These are phyloP conservation scores for Pilophorus perplexus DNA, from an alignment of 2,888 invertebrate species.

Conservation along the genomic window DNA sequence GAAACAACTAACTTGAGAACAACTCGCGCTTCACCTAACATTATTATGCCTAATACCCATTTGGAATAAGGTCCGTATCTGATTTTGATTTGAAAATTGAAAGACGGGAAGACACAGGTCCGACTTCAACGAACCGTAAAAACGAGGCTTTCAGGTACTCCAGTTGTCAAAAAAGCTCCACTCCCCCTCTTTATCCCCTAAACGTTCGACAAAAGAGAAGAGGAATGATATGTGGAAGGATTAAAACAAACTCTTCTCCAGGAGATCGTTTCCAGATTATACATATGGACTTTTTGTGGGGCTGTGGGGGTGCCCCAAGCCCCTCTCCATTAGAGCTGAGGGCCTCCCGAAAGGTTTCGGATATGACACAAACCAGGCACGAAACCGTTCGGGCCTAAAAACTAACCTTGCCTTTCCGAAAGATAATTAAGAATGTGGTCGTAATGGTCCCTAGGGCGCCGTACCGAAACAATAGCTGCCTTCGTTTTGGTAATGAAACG, in stretches of 20 bases:
- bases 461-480: constrained; percentile 21
- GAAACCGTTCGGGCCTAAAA: not conserved
- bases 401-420: constrained; percentile 16
- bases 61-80: too few species aligned
- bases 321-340: constrained; percentile 10
- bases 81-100: too few species aligned
- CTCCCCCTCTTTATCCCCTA: not conserved
- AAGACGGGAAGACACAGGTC: too few species aligned
- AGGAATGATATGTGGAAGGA: constrained; percentile 6
- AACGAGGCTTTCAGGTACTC: not conserved
- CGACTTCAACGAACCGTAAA: constrained; percentile 15
- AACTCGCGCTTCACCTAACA: not conserved
- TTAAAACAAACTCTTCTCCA: constrained; percentile 23
- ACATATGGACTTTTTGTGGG: constrained; percentile 27
- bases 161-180: not conserved
- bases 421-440: constrained; percentile 20
- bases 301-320: not conserved
- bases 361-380: constrained; percentile 28
- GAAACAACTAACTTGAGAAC: constrained; percentile 6
- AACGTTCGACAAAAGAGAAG: constrained; percentile 12
- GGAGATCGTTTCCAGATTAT: constrained; percentile 34
- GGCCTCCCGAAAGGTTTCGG: not conserved
- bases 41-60: too few species aligned
- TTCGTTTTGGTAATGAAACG: constrained; percentile 25
- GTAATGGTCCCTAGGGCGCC: constrained; percentile 26